A percentile compares a stretch with the other conserved stretches of the same genome.
Conservation (phyloP, 2,888 invertebrate genomes). For the Antheraea assamensis region DNA sequence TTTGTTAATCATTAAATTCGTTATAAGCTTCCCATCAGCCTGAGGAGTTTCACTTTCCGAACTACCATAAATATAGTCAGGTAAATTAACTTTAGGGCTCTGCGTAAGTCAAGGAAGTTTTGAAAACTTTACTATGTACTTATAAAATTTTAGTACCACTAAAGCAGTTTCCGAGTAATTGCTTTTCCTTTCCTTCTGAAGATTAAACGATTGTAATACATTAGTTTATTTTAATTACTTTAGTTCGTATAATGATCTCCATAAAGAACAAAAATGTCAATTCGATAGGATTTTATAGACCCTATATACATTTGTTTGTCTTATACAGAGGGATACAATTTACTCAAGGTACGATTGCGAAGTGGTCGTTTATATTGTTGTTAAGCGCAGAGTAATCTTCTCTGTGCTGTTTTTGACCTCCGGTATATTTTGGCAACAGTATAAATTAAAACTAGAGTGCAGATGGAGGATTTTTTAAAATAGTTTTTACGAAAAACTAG, state of each 20-base stretch:
- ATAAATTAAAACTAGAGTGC: too few relatives aligned
- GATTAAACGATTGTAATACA: neutral
- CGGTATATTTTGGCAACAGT: too few relatives aligned
- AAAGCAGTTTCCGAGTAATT: slow-evolving; percentile 14
- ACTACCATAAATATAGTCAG: neutral
- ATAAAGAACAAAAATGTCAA: neutral
- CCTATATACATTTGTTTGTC: neutral
- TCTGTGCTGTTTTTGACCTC: too few relatives aligned
- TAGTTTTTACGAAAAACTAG: too few relatives aligned
- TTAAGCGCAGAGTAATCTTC: too few relatives aligned
- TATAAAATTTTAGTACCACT: slow-evolving; percentile 14
- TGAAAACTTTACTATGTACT: slow-evolving; percentile 2
- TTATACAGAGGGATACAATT: neutral
- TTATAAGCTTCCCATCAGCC: neutral
- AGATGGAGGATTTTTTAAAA: too few relatives aligned
- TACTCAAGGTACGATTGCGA: neutral
- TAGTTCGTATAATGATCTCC: neutral
- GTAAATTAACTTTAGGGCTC: neutral
- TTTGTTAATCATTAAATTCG: neutral
- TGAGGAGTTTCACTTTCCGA: neutral
- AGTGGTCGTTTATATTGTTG: too few relatives aligned
- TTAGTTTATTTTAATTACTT: slow-evolving; percentile 8
- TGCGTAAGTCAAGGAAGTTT: slow-evolving; percentile 1
- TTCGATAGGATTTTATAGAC: neutral
- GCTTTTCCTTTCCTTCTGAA: slow-evolving; percentile 12